Base-by-base conservation (phyloP, 2,797 vertebrate species). In the Sebastolobus altivelis region DNA sequence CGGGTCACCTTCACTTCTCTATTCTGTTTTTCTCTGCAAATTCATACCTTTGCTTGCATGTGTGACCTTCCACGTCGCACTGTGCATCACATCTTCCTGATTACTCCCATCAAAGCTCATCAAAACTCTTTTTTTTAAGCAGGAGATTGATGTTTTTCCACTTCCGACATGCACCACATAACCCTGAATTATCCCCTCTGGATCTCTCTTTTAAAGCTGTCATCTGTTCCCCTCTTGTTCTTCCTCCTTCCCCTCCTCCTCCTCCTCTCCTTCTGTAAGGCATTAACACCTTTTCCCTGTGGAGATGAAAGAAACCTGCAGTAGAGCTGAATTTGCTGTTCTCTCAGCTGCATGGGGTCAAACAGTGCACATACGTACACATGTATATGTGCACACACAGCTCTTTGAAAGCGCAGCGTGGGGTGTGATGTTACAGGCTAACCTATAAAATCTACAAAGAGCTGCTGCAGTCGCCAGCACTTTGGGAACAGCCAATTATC, bases 401-500 rank as follows among this genome's bases (percentile, higher is more conserved):
- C 65, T 55, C 69, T 90, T 69, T 87, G 72, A 76, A 65, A 60
- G 10, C 81, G 0, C 92, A 92, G 87, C 82, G 0, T 79, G 93
- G 55, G 80, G 73, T 68, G 67, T 5, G 11, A 54, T 76, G 82
- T 94, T 92, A 90, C 63, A 80, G 83, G 72, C 80, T 74, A 83
- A 69, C 83, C 90, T 88, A 88, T 93, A 94, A 94, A 94, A 94
- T 92, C 89, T 93, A 91, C 93, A 94, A 94, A 94, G 93, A 69
- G 81, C 79, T 60, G 78, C 86, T 60, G 78, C 86, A 77, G 77
- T 76, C 46, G 20, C 80, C 73, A 58, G 83, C 62, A 75, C 77
- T 86, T 31, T 76, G 46, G 90, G 89, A 89, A 35, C n/a, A 80
- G 86, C 82, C 88, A 86, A 91, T 93, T 90, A 92, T 62, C 83